Percentiles rank a stretch among this genome's conserved stretches.
Evolutionary conservation across 30 jellyfish, hydroid and myxozoan genomes (phyloP).

Genomic region (Phacellophora camtschatica): DNA sequence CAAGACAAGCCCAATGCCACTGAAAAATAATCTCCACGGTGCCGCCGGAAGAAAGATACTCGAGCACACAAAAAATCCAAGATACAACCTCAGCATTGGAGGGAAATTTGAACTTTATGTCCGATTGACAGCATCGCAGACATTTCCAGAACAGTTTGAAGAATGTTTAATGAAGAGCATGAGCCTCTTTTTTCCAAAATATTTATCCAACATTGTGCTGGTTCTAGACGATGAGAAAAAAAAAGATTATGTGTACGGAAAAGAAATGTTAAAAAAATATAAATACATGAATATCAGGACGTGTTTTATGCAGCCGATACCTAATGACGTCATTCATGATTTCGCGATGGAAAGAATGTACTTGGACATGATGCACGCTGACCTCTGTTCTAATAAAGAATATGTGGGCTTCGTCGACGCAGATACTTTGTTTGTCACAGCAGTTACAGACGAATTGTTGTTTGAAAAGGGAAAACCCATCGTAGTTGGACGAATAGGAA

Average conservation of each 20-base stretch:
- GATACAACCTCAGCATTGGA: no score
- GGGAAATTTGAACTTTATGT: slow-evolving; percentile 14
- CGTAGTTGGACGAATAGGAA: slow-evolving; percentile 19
- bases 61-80: no score
- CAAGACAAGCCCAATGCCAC: no score
- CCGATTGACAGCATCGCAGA: not conserved
- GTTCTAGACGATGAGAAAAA: slow-evolving; percentile 11
- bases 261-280: not conserved
- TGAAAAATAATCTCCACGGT: no score
- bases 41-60: no score
- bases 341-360: slow-evolving; percentile 13
- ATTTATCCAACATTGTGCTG: not conserved
- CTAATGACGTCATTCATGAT: slow-evolving; percentile 5
- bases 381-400: not conserved
- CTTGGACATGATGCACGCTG: slow-evolving; percentile 30
- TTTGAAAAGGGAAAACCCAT: slow-evolving; percentile 44
- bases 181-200: not conserved
- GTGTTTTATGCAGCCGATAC: not conserved
- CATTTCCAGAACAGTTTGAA: slow-evolving; percentile 2
- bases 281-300: not conserved
- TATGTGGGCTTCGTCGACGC: slow-evolving; percentile 40
- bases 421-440: slow-evolving; percentile 30
- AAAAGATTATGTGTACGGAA: not conserved
- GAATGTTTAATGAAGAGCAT: slow-evolving; percentile 15
- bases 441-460: slow-evolving; percentile 20